phyloP scores from a whole-genome alignment of 2,797 vertebrate genomes.

The Adrianichthys oophorus region DNA sequence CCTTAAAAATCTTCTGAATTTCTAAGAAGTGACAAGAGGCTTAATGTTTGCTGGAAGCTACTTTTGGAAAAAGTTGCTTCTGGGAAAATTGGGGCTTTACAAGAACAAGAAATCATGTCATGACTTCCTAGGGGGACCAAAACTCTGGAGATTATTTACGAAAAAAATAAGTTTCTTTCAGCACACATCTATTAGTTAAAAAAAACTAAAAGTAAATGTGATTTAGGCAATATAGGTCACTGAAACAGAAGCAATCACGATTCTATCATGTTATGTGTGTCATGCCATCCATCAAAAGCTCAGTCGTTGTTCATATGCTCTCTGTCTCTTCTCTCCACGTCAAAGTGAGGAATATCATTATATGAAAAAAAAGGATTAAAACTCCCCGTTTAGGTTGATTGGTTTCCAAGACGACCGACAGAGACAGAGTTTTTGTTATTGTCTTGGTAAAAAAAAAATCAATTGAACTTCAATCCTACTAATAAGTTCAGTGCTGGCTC shows the following conservation, averaged over 20 bases:
- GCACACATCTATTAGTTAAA: no score
- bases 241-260: slow-evolving; percentile 33
- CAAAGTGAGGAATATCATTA: slow-evolving; percentile 35
- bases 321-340: slow-evolving; percentile 33
- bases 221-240: slow-evolving; percentile 10
- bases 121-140: slow-evolving; percentile 40
- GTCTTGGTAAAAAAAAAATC: slow-evolving; percentile 39
- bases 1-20: not conserved
- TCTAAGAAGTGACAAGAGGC: slow-evolving; percentile 19
- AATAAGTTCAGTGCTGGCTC: slow-evolving; percentile 37
- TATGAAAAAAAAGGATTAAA: slow-evolving; percentile 49
- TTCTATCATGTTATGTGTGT: slow-evolving; percentile 42
- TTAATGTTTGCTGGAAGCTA: not conserved
- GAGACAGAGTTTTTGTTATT: slow-evolving; percentile 31
- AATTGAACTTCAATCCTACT: slow-evolving; percentile 51
- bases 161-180: slow-evolving; percentile 15
- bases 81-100: slow-evolving; percentile 49
- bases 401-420: slow-evolving; percentile 66
- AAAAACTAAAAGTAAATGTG: no score
- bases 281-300: slow-evolving; percentile 51
- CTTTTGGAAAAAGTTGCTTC: slow-evolving; percentile 6
- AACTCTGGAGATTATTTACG: slow-evolving; percentile 39
- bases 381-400: slow-evolving; percentile 50
- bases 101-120: slow-evolving; percentile 58
- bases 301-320: slow-evolving; percentile 19